phyloP scores from a whole-genome alignment of 2,888 invertebrate species.

The Cephalotes varians region DNA sequence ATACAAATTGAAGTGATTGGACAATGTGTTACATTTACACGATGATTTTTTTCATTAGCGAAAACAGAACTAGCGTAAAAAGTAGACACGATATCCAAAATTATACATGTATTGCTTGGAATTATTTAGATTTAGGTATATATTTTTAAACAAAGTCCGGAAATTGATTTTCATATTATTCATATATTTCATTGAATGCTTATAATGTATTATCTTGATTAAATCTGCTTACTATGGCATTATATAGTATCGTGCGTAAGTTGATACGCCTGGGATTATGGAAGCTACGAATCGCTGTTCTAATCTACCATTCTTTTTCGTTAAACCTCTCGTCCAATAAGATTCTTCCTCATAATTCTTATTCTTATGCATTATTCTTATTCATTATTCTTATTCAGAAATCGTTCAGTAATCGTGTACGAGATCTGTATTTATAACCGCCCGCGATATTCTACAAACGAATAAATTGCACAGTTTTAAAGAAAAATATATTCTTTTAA shows the following conservation, averaged over 20 bases:
- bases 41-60: neutral
- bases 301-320: constrained; percentile 70
- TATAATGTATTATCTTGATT: constrained; percentile 69
- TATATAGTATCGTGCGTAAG: constrained; percentile 83
- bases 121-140: neutral
- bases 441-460: neutral
- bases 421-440: neutral
- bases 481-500: neutral
- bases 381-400: constrained; percentile 75
- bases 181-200: too few relatives aligned
- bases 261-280: constrained; percentile 85
- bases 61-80: neutral
- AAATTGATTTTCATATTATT: neutral
- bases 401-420: neutral
- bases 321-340: constrained; percentile 61
- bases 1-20: neutral
- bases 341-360: constrained; percentile 78
- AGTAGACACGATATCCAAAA: neutral
- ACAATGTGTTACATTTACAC: neutral
- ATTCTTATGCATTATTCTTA: too few relatives aligned
- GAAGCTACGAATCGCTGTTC: constrained; percentile 65
- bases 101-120: neutral
- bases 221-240: constrained; percentile 75
- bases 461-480: neutral
- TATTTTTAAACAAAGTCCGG: neutral